phyloP scores from a whole-genome alignment of 2,113 vertebrate genomes.

The Pogona vitticeps region DNA sequence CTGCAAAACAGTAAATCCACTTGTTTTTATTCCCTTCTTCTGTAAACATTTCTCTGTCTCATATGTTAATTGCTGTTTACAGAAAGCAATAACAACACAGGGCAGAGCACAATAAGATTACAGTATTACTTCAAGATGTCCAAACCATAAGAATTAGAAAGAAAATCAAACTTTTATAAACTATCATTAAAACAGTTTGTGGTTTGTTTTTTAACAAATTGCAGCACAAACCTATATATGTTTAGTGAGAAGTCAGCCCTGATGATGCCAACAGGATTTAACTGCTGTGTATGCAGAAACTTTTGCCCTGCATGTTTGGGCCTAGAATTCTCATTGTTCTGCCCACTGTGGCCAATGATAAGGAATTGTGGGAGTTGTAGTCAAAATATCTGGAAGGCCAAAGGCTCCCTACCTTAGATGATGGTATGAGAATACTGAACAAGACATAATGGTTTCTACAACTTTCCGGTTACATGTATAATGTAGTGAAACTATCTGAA shows the following conservation, averaged over 20 bases:
- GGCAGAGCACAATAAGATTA: constrained; percentile 81
- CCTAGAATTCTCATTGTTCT: not conserved
- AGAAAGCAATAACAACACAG: constrained; percentile 75
- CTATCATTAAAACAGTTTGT: constrained; percentile 61
- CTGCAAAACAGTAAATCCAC: constrained; percentile 73
- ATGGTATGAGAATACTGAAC: not conserved
- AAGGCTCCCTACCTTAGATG: not conserved
- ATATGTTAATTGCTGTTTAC: constrained; percentile 77
- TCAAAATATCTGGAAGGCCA: not conserved
- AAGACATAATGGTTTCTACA: not conserved
- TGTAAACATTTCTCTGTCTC: constrained; percentile 80
- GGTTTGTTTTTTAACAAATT: constrained; percentile 63
- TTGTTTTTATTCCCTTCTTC: constrained; percentile 79
- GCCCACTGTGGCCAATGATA: not conserved
- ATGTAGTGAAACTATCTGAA: no score
- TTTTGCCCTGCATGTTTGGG: not conserved
- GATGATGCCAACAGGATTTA: not conserved
- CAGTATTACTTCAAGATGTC: constrained; percentile 79
- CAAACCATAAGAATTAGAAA: constrained; percentile 71
- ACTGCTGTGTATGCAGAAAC: not conserved
- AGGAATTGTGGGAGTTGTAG: not conserved
- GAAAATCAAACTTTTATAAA: constrained; percentile 55
- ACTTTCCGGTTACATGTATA: not conserved
- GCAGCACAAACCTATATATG: not conserved
- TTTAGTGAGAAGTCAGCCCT: not conserved